These are phyloP conservation scores for Caenorhabditis zanzibari DNA, from an alignment of 2,888 invertebrate genomes.

Conservation along the genomic window DNA sequence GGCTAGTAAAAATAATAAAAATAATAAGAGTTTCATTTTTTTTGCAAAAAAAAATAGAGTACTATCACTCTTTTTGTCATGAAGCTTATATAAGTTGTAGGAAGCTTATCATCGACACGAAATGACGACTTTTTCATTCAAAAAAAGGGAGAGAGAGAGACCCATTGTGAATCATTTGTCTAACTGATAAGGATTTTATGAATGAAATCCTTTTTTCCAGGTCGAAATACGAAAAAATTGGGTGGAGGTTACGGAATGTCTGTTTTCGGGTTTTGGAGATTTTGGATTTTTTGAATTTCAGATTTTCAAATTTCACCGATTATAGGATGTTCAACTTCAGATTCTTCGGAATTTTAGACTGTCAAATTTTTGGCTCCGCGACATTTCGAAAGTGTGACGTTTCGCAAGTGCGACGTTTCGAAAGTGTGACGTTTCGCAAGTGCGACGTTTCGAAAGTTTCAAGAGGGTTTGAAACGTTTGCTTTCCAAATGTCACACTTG, in stretches of 20 bases:
- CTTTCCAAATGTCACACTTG: too few relatives aligned
- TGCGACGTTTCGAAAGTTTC: too few relatives aligned
- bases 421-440: too few relatives aligned
- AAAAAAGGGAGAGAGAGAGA: too few relatives aligned
- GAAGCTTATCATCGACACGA: slow-evolving; percentile 6
- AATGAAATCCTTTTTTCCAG: slow-evolving; percentile 8
- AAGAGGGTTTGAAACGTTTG: too few relatives aligned
- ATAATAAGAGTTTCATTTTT: background rate
- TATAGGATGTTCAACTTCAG: too few relatives aligned
- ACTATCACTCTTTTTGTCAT: background rate
- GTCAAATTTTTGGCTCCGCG: too few relatives aligned
- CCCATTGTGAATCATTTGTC: slow-evolving; percentile 20
- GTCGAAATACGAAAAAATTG: slow-evolving; percentile 12
- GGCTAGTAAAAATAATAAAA: background rate
- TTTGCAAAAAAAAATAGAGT: background rate
- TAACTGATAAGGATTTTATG: slow-evolving; percentile 9
- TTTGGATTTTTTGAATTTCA: background rate
- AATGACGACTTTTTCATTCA: slow-evolving; percentile 23
- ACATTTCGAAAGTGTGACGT: too few relatives aligned
- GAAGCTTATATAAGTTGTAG: background rate
- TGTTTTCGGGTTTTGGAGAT: background rate
- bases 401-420: too few relatives aligned
- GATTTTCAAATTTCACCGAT: background rate
- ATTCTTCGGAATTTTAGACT: background rate
- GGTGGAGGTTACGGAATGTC: background rate